These are phyloP conservation scores for Melanotaenia duboulayi DNA, from an alignment of 2,113 vertebrate species.

Conservation along the genomic window DNA sequence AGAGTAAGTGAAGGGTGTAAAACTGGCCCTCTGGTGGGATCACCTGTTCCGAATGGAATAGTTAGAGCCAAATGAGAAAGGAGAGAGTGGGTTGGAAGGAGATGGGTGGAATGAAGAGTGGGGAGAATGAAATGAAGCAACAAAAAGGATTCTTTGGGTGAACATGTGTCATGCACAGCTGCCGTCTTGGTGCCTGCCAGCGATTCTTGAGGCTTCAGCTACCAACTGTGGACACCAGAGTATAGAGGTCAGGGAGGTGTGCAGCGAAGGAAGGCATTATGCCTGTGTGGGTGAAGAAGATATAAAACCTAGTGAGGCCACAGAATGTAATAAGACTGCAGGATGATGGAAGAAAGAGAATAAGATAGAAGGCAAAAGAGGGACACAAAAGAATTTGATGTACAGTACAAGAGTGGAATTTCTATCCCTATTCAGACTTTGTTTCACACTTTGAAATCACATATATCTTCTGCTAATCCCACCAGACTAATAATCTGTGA, in stretches of 20 bases:
- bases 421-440: not conserved
- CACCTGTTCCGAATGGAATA: slow-evolving; percentile 57
- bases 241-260: slow-evolving; percentile 21
- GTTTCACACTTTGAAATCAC: slow-evolving; percentile 10
- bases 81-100: slow-evolving; percentile 13
- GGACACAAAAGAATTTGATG: slow-evolving; percentile 2
- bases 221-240: slow-evolving; percentile 28
- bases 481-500: slow-evolving; percentile 35
- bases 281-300: slow-evolving; percentile 3
- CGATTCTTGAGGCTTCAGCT: slow-evolving; percentile 46
- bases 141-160: slow-evolving; percentile 31
- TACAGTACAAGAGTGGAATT: not conserved
- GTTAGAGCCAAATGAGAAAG: slow-evolving; percentile 25
- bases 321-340: slow-evolving; percentile 9
- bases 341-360: not conserved
- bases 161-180: slow-evolving; percentile 77
- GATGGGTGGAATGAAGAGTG: slow-evolving; percentile 64
- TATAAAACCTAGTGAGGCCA: not conserved
- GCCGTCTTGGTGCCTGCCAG: slow-evolving; percentile 56
- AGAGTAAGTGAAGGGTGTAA: slow-evolving; percentile 63
- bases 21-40: slow-evolving; percentile 55
- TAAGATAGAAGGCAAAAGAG: not conserved
- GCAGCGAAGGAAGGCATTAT: slow-evolving; percentile 8
- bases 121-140: slow-evolving; percentile 70
- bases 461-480: slow-evolving; percentile 16